Base-by-base conservation (phyloP, 2,797 vertebrate genomes). In the Nasua narica region DNA sequence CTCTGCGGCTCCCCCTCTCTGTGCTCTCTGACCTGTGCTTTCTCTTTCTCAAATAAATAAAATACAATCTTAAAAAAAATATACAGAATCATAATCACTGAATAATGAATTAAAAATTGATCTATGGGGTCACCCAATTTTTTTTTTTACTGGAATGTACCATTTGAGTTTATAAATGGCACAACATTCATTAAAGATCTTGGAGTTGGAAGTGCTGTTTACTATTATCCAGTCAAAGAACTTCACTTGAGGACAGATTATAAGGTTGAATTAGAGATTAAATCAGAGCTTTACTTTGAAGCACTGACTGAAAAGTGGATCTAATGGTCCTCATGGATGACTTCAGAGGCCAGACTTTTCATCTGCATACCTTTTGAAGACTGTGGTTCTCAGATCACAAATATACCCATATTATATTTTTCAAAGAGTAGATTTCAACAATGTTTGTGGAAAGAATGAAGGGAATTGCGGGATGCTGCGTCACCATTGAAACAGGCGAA, bases 61-160 rank as follows among this genome's bases (percentile, higher is more conserved):
- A n/a, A n/a, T n/a, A n/a, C n/a, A n/a, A n/a, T n/a, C n/a, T n/a
- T n/a, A n/a, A n/a, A n/a, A n/a, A n/a, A n/a, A n/a, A n/a, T n/a
- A n/a, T n/a, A 37, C 5, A 35, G 54, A 96, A 78, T 91, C 90
- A 70, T 52, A 92, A 46, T 50, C 46, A 87, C 3, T 70, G 43
- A 96, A 86, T 79, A 40, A 0, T 82, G 48, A 93, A 89, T 87
- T 93, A 77, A 96, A 97, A 91, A 58, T 74, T 92, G 86, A 92
- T 82, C 27, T 3, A 29, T 79, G 27, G 2, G 74, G 27, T 90
- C 56, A 86, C 37, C 88, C n/a, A 72, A 0, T 78, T 87, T 95
- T 78, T 84, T 93, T 93, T 85, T 85, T 70, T 77, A 48, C 5
- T 76, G 27, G 12, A 70, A 82, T 62, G 46, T 15, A 48, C 56